These are phyloP conservation scores for Microcebus jonahi DNA, from an alignment of 2,113 vertebrate genomes.

Conservation along the genomic window DNA sequence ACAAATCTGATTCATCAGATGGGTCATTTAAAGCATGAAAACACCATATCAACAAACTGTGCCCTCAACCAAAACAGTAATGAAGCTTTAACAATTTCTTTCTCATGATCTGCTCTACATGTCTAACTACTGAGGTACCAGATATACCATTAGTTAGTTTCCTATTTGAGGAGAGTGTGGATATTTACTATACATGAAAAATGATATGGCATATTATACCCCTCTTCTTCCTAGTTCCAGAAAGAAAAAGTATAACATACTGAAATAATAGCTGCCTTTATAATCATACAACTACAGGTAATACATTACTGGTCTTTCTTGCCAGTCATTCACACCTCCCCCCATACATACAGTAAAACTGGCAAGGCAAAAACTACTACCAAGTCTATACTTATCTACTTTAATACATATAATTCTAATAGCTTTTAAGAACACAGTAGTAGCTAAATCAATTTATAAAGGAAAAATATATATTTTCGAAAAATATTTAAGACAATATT, in stretches of 20 bases:
- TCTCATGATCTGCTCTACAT: background rate
- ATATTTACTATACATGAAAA: constrained; percentile 6
- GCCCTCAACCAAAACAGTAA: background rate
- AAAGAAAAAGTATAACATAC: constrained; percentile 14
- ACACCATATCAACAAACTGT: background rate
- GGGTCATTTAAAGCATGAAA: background rate
- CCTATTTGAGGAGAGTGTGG: background rate
- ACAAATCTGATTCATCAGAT: background rate
- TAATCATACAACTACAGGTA: background rate
- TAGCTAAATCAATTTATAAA: background rate
- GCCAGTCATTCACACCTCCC: background rate
- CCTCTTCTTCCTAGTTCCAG: constrained; percentile 6
- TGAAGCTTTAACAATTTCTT: background rate
- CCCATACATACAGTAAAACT: background rate
- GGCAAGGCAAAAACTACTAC: background rate
- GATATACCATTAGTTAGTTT: background rate
- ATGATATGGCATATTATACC: background rate
- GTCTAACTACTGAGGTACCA: background rate
- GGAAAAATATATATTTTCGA: background rate
- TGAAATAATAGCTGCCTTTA: constrained; percentile 11
- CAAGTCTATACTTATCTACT: background rate
- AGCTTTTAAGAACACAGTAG: background rate
- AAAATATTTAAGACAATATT: constrained; percentile 7
- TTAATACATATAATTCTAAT: background rate
- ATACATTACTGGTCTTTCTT: background rate